Base-by-base conservation (phyloP, 1,140 invertebrate genomes). In the Manduca sexta region DNA sequence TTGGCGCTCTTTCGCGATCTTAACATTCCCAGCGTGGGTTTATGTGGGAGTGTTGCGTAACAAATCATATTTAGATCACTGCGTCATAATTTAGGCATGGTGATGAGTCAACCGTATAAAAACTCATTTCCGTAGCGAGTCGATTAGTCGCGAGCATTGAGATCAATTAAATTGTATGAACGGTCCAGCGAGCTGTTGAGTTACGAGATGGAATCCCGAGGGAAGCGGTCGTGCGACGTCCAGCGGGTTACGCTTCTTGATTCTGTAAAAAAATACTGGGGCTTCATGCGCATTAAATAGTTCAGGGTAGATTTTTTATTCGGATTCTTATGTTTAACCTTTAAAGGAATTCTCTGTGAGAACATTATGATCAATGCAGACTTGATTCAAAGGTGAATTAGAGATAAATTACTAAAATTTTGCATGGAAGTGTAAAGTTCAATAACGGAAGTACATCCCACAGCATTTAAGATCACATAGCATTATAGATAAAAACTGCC, bases 81-180 rank as follows among this genome's bases (percentile, higher is more conserved):
- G 8, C 21, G 21, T 26, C 21, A 26, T 49, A 60, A 56, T 54
- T 55, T 50, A 40, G 60, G 40, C 52, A 60, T 50, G 58, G 46
- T 45, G 42, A 56, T 73, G 75, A 76, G 51, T 82, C 69, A 74
- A 61, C 62, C 46, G 47, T 47, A 52, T 50, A 62, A 63, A 65
- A 73, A 75, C 56, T 70, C 63, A 71, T 63, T 74, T 73, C 73
- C 70, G 67, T 73, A 49, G 54, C 72, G 58, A 80, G 62, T 71
- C 55, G 64, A 84, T 84, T 81, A 58, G 78, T 76, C 64, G 60
- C 78, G 69, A 84, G 70, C 76, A 79, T 84, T 79, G 67, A 67
- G 71, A 81, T 75, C 74, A 81, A 84, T 82, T 84, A 81, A 68
- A 75, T 60, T 57, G 60, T 71, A 63, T 50, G 63, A 54, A 62